Evolutionary conservation across 2,797 vertebrate genomes (phyloP), one percentile per base, ranked within the genome.

Genomic region (Pseudotriccus pelzelni): DNA sequence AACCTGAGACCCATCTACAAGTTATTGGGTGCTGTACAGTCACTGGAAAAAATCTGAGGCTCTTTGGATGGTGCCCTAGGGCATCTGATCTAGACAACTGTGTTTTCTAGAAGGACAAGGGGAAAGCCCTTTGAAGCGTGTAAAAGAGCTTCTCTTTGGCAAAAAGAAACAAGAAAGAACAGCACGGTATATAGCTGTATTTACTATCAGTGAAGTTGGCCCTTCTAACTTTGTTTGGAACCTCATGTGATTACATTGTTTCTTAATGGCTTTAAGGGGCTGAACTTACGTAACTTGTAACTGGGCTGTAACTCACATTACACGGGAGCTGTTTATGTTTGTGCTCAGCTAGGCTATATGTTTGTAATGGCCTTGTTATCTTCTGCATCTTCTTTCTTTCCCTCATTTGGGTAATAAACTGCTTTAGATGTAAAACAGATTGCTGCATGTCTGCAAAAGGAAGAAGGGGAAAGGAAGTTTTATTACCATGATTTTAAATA

Each of bases 341-440:
- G 69, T 69, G 66, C 62, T 78, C 53, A 89, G 73, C 72, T 60
- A 94, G 81, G 19, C 78, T 86, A 10, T 28, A 58, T 37, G 30
- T 82, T 72, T 85, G 62, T 50, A 84, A 88, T 62, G 76, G 76
- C 83, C 91, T 91, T 93, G 76, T 72, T 91, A 91, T 85, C 56
- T 32, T 93, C 84, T 39, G 86, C 34, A 32, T 85, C 68, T 83
- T 92, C 59, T 80, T 89, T 67, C 36, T 79, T 95, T 93, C 70
- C 60, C 83, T 89, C 84, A 75, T 90, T 86, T 87, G 62, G 75
- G 70, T 80, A 91, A 93, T 55, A 89, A 83, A 81, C 73, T 73
- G 60, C 32, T 86, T 91, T 69, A 72, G 73, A 88, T 62, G 60
- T 81, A 91, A 86, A 92, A 53, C 52, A 94, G 79, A 94, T 75